Percentiles rank a stretch among this genome's conserved stretches.
Evolutionary conservation across 2,113 vertebrate genomes (phyloP).

Genomic region (Eretmochelys imbricata): DNA sequence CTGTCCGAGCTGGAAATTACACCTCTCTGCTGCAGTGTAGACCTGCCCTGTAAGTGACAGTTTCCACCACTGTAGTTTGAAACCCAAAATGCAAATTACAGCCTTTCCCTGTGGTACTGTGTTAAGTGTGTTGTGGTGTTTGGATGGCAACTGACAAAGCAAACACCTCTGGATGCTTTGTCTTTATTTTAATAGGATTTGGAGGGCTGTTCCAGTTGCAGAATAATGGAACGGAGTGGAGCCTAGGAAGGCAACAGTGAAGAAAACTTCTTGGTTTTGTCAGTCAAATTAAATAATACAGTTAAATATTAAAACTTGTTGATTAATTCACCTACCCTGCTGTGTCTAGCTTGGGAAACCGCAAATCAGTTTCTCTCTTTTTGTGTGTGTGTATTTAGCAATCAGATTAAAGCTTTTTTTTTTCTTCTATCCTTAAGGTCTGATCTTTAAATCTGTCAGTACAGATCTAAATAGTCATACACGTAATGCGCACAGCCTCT

Average conservation of each 20-base stretch:
- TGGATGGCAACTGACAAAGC: not conserved
- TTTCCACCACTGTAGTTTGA: not conserved
- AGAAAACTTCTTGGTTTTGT: not conserved
- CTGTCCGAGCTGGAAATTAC: too few relatives aligned
- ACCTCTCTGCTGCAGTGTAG: too few relatives aligned
- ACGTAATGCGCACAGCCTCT: not conserved
- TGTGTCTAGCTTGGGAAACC: not conserved
- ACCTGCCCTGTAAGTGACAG: not conserved
- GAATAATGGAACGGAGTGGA: not conserved
- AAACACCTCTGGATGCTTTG: not conserved
- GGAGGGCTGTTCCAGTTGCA: not conserved
- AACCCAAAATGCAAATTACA: not conserved
- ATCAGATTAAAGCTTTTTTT: not conserved
- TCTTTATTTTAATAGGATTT: not conserved
- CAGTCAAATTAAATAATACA: not conserved
- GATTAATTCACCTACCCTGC: not conserved
- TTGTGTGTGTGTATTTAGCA: not conserved
- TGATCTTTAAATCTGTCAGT: not conserved
- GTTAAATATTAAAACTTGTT: not conserved
- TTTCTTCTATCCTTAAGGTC: not conserved
- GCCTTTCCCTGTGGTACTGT: not conserved
- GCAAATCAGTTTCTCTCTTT: not conserved
- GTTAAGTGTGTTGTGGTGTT: not conserved
- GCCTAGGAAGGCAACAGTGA: not conserved
- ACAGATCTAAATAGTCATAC: not conserved